Base-by-base conservation (phyloP, 2,888 invertebrate genomes). In the Cerastis leucographa region DNA sequence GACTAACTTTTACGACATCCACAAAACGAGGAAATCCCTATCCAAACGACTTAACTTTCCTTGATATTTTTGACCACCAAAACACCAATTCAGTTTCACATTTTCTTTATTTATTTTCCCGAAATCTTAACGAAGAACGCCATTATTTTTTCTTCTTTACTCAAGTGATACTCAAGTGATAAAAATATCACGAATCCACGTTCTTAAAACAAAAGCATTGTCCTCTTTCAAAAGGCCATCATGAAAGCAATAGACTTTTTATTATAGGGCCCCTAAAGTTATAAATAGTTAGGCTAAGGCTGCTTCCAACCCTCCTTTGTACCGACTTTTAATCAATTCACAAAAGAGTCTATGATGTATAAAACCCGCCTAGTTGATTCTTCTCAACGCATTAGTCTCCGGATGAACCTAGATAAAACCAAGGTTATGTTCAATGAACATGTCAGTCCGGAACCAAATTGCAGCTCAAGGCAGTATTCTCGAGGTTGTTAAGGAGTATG, bases 251-350 rank as follows among this genome's bases (percentile, higher is more conserved):
- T 76, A 70, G 64, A 64, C 54, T 46, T 83, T 2, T 80, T 84
- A 85, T 76, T 74, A 64, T 35, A 72, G 25, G 54, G 42, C 72
- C 73, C 71, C 29, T 74, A 71, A 75, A 83, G 74, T 66, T 75
- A 74, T 77, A 76, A 85, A 77, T 81, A 76, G 72, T 74, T 64
- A 8, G 78, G 76, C 76, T n/a, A 56, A 22, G 76, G 76, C 67
- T 25, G 5, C 17, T 62, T 25, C 64, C 73, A 70, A 75, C 71
- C 72, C 22, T 61, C 78, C 74, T 85, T 85, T 83, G 78, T 76
- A 35, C 56, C 12, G 56, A 71, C 46, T 76, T 85, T 69, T 85
- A 85, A 85, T 83, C 72, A 76, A 85, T 85, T 85, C 81, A 76
- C 76, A 54, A 85, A 82, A 66, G 25, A 65, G 54, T 3, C 65